Evolutionary conservation across 92 coral and sea anemone genomes (phyloP), one percentile per base, ranked within the genome.

Genomic region (Siderastrea siderea): DNA sequence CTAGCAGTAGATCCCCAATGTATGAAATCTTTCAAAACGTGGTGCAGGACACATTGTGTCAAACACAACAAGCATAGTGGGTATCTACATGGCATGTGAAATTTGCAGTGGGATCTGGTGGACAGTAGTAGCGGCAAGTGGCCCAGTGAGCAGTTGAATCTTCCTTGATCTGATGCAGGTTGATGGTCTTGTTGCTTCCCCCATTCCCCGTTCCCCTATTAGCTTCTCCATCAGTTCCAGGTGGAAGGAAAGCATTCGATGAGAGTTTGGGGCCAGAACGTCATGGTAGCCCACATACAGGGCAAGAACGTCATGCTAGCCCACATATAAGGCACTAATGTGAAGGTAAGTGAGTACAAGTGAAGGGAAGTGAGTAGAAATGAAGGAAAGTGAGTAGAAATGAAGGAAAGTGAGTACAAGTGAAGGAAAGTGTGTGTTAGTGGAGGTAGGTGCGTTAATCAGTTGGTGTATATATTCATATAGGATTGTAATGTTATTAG

Each of bases 61-160:
- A 76, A 2, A 59, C 80, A 76, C 50, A 55, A 19, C 80, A 76
- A 26, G 80, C 68, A 57, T 76, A 76, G 12, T 55, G 67, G 4
- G 80, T 44, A 58, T 76, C 80, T 17, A 38, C 80, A 3, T 52
- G 48, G 51, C 80, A 59, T 76, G n/a, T 76, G 80, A 43, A 58
- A 67, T 55, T 76, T 57, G 80, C 80, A 76, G 80, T 76, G 68
- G 68, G 80, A 76, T 76, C 80, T 76, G 14, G 52, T 76, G 12
- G 80, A 67, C 16, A 76, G 50, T 76, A 52, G 55, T 1, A 76
- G 67, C 1, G 80, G 80, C 10, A 76, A 38, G 68, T 76, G 67
- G 68, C 68, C 51, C 50, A 55, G 80, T 57, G 67, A 57, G 68
- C 55, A 49, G 67, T 76, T 76, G 66, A 76, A 76, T 16, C 80